Percentiles rank a stretch among this genome's conserved stretches.
Conservation (phyloP, 53 echinoderm and acorn worm genomes). For the Paracentrotus lividus region DNA sequence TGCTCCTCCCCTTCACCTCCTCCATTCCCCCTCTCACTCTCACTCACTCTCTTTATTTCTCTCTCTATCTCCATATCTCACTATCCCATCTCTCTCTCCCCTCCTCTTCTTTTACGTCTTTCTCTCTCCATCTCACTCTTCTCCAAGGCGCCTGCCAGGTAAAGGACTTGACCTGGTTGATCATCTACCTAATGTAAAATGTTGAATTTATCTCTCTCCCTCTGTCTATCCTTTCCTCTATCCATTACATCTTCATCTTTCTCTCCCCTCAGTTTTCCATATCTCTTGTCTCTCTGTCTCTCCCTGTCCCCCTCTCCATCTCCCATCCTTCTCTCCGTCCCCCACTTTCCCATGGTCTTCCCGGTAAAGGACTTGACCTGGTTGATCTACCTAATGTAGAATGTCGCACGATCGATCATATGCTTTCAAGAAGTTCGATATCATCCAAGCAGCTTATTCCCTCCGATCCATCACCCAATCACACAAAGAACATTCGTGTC, state of each 20-base stretch:
- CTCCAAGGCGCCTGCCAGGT: background rate
- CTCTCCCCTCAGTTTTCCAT: background rate
- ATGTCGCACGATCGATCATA: constrained; percentile 39
- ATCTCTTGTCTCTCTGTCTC: background rate
- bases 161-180: background rate
- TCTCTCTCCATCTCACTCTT: background rate
- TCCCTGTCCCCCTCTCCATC: background rate
- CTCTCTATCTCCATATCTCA: background rate
- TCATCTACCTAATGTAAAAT: background rate
- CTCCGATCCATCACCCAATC: constrained; percentile 8
- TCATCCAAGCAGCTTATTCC: constrained; percentile 20
- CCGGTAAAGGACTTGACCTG: background rate
- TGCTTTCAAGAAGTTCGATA: constrained; percentile 40
- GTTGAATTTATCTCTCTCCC: background rate
- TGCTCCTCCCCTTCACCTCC: background rate
- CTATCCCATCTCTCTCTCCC: background rate
- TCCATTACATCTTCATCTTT: background rate
- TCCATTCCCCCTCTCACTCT: background rate
- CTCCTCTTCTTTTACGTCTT: background rate
- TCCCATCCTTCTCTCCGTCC: background rate
- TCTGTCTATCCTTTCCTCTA: background rate
- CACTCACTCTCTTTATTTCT: background rate
- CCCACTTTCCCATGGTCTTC: background rate
- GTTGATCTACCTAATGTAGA: constrained; percentile 25
- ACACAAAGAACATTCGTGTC: no score